A percentile compares a stretch with the other conserved stretches of the same genome.
phyloP scores from a whole-genome alignment of 1,140 invertebrate species.

The Brachionus rubens region DNA sequence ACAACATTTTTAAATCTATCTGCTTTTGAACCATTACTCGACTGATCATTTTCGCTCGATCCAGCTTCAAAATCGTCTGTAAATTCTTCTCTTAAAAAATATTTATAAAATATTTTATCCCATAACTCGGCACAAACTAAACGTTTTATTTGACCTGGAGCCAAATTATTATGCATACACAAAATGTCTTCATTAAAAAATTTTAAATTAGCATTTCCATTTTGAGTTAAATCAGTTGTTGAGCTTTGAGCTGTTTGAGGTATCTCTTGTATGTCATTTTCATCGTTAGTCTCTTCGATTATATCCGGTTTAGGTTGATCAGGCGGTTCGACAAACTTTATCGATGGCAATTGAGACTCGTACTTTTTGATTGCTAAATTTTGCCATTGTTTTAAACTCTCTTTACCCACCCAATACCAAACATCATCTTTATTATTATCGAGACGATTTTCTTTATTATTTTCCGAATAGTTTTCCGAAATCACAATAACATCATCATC shows the following conservation, averaged over 20 bases:
- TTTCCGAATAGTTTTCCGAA: background rate
- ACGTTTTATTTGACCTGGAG: background rate
- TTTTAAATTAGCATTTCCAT: background rate
- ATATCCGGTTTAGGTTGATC: background rate
- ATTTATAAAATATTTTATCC: conserved; percentile 20
- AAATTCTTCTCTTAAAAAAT: background rate
- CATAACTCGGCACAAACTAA: conserved; percentile 9
- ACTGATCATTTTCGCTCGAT: background rate
- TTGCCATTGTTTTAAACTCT: conserved; percentile 60
- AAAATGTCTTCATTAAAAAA: conserved; percentile 24
- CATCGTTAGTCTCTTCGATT: conserved; percentile 2
- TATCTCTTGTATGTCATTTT: conserved; percentile 1
- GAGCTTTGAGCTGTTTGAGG: background rate
- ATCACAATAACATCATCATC: background rate
- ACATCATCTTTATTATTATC: conserved; percentile 49
- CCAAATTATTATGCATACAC: background rate
- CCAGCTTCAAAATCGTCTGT: background rate
- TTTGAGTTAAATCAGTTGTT: background rate
- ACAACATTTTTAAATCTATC: background rate
- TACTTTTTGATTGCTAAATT: conserved; percentile 52
- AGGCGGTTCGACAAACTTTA: background rate
- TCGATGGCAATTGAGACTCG: conserved; percentile 25
- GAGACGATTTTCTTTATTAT: conserved; percentile 7
- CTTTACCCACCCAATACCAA: conserved; percentile 61
- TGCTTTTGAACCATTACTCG: background rate